Evolutionary conservation across 1,140 invertebrate species (phyloP), one percentile per base, ranked within the genome.

Genomic region (Eupristina koningsbergeri): DNA sequence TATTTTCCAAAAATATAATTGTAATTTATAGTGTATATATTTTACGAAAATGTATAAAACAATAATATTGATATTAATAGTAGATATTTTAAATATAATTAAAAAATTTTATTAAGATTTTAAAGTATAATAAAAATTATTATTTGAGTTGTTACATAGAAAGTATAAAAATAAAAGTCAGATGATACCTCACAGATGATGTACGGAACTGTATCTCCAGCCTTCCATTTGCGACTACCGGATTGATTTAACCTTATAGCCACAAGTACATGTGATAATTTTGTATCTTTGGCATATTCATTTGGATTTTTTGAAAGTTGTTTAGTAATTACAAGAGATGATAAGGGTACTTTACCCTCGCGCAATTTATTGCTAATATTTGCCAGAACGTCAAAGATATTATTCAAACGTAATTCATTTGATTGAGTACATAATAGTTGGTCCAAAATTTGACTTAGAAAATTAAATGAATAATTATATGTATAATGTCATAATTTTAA

Each of bases 191-290:
- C 94, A 90, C 99, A 99, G 88, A 99, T 97, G 3, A 99, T 94
- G 90, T 99, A 99, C 17, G 97, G 94, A 1, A 99, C 97, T 34
- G 98, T 98, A 90, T 99, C 99, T 0, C 98, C 98, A 86, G 96
- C 96, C 89, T 96, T 96, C 87, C 98, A 96, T 88, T 97, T 96
- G 87, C 97, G 94, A 82, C 96, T 96, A 86, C 95, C 95, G 88
- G 94, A 94, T 83, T 93, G 93, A 90, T 99, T 99, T 84, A 98
- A 93, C 88, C 98, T 94, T 39, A 98, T 86, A 2, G 98, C 98
- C 9, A 99, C 98, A 88, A 96, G 94, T 0, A 99, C 99, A 91
- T 99, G 99, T 0, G 98, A 96, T 81, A 97, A 94, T 96, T 96
- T 92, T 85, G 96, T 96, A 88, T 99, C 97, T 15, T 63, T 82